A percentile compares a stretch with the other conserved stretches of the same genome.
These are phyloP conservation scores for Ctenicera cuprea DNA, from an alignment of 2,888 invertebrate species.

Conservation along the genomic window DNA sequence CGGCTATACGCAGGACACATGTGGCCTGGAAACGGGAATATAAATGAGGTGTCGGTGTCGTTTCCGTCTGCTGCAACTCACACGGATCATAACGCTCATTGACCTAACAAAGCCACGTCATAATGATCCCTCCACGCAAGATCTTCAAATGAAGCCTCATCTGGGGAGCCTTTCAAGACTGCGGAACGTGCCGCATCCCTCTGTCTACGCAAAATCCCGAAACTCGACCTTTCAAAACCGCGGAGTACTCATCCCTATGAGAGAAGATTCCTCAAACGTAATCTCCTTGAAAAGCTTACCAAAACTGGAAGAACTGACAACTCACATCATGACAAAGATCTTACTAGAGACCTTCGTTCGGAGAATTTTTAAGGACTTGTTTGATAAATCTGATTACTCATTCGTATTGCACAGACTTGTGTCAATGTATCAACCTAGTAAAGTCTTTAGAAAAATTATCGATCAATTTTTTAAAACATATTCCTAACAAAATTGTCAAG, in stretches of 20 bases:
- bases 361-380: conserved; percentile 4
- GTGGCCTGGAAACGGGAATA: conserved; percentile 62
- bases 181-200: conserved; percentile 34
- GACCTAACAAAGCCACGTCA: conserved; percentile 56
- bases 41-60: conserved; percentile 63
- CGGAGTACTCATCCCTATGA: conserved; percentile 31
- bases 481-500: conserved; percentile 3
- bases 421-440: too few species aligned
- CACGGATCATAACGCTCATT: conserved; percentile 62
- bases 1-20: conserved; percentile 59
- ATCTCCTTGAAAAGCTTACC: conserved; percentile 37
- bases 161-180: conserved; percentile 37
- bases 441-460: too few species aligned
- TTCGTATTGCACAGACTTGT: background rate
- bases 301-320: conserved; percentile 32
- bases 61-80: conserved; percentile 63
- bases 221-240: conserved; percentile 42
- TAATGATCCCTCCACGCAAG: conserved; percentile 41
- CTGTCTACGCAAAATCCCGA: conserved; percentile 32
- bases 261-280: conserved; percentile 38
- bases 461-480: too few species aligned
- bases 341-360: background rate
- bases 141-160: conserved; percentile 31
- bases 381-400: background rate
- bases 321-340: conserved; percentile 12